Conservation (phyloP, 2,888 invertebrate species). For the Atrina japonica region DNA sequence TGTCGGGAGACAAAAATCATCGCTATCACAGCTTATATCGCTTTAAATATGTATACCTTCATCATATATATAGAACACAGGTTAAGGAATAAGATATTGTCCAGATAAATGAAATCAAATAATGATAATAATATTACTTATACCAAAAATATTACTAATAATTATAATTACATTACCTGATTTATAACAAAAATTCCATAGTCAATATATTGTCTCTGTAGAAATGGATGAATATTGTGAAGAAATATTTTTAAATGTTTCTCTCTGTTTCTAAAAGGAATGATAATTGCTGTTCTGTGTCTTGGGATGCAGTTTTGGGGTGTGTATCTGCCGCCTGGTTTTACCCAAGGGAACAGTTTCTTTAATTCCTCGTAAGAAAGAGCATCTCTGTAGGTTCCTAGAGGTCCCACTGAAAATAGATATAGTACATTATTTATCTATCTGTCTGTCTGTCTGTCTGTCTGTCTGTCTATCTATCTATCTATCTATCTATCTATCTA, state of each 20-base stretch:
- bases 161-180: conserved; percentile 36
- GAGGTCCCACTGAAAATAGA: conserved; percentile 33
- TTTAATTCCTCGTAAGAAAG: conserved; percentile 29
- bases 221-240: conserved; percentile 40
- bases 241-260: conserved; percentile 39
- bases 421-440: too few species aligned
- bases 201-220: conserved; percentile 37
- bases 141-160: too few species aligned
- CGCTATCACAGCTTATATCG: too few species aligned
- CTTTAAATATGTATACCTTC: too few species aligned
- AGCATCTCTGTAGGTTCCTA: conserved; percentile 34
- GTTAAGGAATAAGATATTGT: too few species aligned
- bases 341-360: conserved; percentile 22
- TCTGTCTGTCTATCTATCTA: too few species aligned
- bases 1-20: too few species aligned
- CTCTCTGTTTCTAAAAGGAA: conserved; percentile 43
- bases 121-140: too few species aligned
- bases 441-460: too few species aligned
- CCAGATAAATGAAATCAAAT: too few species aligned
- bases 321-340: conserved; percentile 35
- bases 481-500: too few species aligned
- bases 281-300: conserved; percentile 38
- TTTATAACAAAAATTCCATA: conserved; percentile 47
- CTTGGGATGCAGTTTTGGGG: conserved; percentile 32
- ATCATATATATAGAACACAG: too few species aligned